Percentiles rank a stretch among this genome's conserved stretches.
Conservation (phyloP, 2,797 vertebrate species). For the Adrianichthys oophorus region DNA sequence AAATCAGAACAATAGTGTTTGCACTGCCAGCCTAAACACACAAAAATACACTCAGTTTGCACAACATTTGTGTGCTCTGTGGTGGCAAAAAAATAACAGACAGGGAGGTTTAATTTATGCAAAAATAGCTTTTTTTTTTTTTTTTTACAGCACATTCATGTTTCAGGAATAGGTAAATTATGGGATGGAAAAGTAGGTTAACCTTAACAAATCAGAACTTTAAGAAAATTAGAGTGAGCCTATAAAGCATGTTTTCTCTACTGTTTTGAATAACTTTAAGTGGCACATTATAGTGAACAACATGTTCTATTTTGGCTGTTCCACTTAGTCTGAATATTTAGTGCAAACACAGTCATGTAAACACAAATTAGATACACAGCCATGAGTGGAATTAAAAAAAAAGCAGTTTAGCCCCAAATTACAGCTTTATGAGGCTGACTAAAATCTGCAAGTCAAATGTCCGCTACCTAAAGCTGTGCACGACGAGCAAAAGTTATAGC, state of each 20-base stretch:
- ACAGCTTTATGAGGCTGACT: constrained; percentile 54
- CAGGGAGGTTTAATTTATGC: not conserved
- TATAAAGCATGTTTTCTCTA: constrained; percentile 15
- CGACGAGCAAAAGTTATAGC: constrained; percentile 35
- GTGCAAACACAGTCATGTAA: constrained; percentile 26
- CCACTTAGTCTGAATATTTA: constrained; percentile 37
- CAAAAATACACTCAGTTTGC: too few species aligned
- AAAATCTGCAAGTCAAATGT: constrained; percentile 48
- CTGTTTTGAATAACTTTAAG: constrained; percentile 12
- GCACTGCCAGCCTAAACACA: constrained; percentile 34
- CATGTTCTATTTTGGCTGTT: constrained; percentile 24
- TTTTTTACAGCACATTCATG: too few species aligned
- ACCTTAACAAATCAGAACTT: not conserved
- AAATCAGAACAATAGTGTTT: constrained; percentile 56
- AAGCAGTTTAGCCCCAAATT: constrained; percentile 35
- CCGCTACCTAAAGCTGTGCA: constrained; percentile 38
- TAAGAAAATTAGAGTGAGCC: constrained; percentile 5
- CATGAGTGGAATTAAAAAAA: constrained; percentile 22
- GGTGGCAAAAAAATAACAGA: constrained; percentile 11
- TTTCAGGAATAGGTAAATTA: too few species aligned
- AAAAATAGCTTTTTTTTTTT: too few species aligned
- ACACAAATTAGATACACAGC: constrained; percentile 33
- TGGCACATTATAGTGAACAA: constrained; percentile 26
- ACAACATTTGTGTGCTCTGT: not conserved
- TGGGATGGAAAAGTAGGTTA: too few species aligned